Evolutionary conservation across 2,113 vertebrate species (phyloP).

Genomic region (Glareola pratincola): DNA sequence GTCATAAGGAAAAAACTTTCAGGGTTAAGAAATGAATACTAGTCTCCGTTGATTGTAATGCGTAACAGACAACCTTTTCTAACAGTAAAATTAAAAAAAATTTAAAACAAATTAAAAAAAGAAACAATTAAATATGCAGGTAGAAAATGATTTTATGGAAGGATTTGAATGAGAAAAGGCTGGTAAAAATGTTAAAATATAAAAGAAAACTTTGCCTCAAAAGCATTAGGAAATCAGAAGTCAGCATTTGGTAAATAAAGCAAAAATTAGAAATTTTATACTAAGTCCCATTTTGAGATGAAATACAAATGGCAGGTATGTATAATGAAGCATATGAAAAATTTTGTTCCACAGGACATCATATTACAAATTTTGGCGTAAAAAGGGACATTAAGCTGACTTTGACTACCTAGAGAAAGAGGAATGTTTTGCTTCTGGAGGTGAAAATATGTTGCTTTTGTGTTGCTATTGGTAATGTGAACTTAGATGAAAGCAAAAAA

Average conservation of each 20-base stretch:
- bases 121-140: background rate
- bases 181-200: background rate
- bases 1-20: background rate
- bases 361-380: background rate
- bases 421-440: background rate
- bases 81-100: background rate
- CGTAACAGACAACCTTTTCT: background rate
- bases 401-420: background rate
- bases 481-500: background rate
- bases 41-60: background rate
- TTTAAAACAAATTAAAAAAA: background rate
- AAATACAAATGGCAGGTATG: background rate
- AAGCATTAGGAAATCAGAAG: background rate
- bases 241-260: background rate
- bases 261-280: background rate
- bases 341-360: background rate
- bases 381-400: background rate
- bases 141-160: background rate
- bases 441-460: background rate
- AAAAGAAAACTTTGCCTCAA: background rate
- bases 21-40: background rate
- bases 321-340: background rate
- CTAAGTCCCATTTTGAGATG: background rate
- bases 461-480: background rate
- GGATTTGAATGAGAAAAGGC: background rate